These are phyloP conservation scores for Diarsia mendica DNA, from an alignment of 2,888 invertebrate genomes.

Conservation along the genomic window DNA sequence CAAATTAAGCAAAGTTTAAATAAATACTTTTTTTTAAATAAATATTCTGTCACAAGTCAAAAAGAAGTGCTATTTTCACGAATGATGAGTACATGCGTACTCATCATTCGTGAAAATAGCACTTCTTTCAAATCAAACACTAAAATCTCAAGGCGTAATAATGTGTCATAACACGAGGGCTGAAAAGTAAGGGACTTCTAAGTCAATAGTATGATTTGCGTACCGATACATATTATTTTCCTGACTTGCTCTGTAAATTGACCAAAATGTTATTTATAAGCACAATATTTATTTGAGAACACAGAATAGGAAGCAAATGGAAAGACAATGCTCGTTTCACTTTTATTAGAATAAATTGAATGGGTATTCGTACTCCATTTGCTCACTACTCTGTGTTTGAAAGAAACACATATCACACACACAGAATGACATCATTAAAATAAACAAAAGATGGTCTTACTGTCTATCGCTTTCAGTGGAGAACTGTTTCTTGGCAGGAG, in stretches of 20 bases:
- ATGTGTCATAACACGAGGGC: slow-evolving; percentile 51
- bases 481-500: slow-evolving; percentile 95
- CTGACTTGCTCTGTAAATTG: slow-evolving; percentile 89
- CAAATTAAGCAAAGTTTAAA: slow-evolving; percentile 19
- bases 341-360: background rate
- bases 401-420: slow-evolving; percentile 46
- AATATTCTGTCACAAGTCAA: slow-evolving; percentile 29
- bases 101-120: slow-evolving; percentile 35
- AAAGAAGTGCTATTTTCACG: too few species aligned
- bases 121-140: slow-evolving; percentile 38
- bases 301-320: slow-evolving; percentile 49
- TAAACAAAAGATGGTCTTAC: slow-evolving; percentile 75
- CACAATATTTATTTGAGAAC: slow-evolving; percentile 37
- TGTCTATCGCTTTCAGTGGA: slow-evolving; percentile 93
- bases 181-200: slow-evolving; percentile 58
- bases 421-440: slow-evolving; percentile 9
- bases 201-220: slow-evolving; percentile 72
- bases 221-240: slow-evolving; percentile 88
- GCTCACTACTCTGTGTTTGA: slow-evolving; percentile 35
- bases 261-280: slow-evolving; percentile 67
- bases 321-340: background rate
- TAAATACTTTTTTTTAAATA: slow-evolving; percentile 11
- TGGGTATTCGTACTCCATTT: slow-evolving; percentile 13
- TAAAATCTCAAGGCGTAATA: slow-evolving; percentile 43
- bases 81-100: too few species aligned